A percentile compares a stretch with the other conserved stretches of the same genome.
These are phyloP conservation scores for Iselma pallidipennis DNA, from an alignment of 2,888 invertebrate genomes.

Conservation along the genomic window DNA sequence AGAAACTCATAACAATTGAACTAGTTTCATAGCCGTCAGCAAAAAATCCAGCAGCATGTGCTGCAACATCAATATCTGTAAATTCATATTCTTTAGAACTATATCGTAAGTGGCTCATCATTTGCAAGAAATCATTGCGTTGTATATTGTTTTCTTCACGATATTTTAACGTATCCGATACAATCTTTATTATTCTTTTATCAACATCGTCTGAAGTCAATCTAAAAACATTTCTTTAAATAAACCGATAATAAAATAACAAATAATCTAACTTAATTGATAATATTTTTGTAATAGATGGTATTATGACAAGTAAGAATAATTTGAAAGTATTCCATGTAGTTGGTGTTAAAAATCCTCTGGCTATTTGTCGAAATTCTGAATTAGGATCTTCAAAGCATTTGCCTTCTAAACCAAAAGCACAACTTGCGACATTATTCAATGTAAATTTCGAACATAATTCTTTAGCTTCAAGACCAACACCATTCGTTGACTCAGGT, in stretches of 20 bases:
- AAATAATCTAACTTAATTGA: background rate
- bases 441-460: conserved; percentile 39
- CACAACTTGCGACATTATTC: conserved; percentile 56
- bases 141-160: conserved; percentile 49
- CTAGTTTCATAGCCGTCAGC: conserved; percentile 58
- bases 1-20: conserved; percentile 51
- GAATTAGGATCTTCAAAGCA: conserved; percentile 46
- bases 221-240: conserved; percentile 9
- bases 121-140: conserved; percentile 55
- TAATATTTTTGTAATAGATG: background rate
- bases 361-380: conserved; percentile 37
- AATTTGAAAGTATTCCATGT: background rate
- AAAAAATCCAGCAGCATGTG: conserved; percentile 55
- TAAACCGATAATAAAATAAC: conserved; percentile 9
- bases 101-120: conserved; percentile 46
- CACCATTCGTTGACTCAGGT: conserved; percentile 39
- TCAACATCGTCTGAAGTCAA: conserved; percentile 18
- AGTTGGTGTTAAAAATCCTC: conserved; percentile 28
- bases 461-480: conserved; percentile 53
- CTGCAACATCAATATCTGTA: conserved; percentile 51
- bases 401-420: conserved; percentile 54
- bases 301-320: background rate
- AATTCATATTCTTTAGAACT: background rate
- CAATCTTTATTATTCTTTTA: conserved; percentile 24
- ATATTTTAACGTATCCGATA: conserved; percentile 47